A percentile compares a stretch with the other conserved stretches of the same genome.
Evolutionary conservation across 2,113 vertebrate genomes (phyloP).

Genomic region (Prolemur simus): DNA sequence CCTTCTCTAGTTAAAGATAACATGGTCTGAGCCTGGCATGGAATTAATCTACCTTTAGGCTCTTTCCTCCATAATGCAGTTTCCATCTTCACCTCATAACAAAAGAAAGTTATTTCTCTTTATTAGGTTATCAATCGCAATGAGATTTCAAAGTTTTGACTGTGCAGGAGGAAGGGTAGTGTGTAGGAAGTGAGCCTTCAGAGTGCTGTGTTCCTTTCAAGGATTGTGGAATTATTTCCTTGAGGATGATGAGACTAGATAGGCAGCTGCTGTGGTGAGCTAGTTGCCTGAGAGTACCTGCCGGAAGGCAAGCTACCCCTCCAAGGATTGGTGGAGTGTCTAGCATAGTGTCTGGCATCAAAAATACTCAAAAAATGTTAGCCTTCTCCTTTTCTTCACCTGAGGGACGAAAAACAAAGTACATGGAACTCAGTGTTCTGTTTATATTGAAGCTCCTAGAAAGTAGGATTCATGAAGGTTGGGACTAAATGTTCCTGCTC

Average conservation of each 20-base stretch:
- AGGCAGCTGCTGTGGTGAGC: neutral
- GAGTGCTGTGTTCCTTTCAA: neutral
- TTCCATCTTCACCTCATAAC: neutral
- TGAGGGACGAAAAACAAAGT: neutral
- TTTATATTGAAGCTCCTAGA: neutral
- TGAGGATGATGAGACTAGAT: neutral
- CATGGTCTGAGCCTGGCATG: neutral
- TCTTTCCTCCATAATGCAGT: neutral
- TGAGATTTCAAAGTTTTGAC: neutral
- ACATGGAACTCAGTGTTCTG: neutral
- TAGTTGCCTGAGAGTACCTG: neutral
- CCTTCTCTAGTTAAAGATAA: slow-evolving; percentile 2
- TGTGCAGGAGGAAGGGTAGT: neutral
- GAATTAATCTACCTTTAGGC: neutral
- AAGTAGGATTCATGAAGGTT: neutral
- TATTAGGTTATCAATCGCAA: neutral
- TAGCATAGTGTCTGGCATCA: neutral
- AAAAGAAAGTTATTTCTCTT: neutral
- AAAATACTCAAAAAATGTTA: neutral
- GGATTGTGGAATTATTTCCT: neutral
- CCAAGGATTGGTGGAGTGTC: neutral
- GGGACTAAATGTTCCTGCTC: neutral
- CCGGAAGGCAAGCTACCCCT: neutral
- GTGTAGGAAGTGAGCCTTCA: neutral
- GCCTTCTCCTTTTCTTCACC: neutral